Base-by-base conservation (phyloP, 2,888 invertebrate species). In the Hirtodrosophila cameraria region DNA sequence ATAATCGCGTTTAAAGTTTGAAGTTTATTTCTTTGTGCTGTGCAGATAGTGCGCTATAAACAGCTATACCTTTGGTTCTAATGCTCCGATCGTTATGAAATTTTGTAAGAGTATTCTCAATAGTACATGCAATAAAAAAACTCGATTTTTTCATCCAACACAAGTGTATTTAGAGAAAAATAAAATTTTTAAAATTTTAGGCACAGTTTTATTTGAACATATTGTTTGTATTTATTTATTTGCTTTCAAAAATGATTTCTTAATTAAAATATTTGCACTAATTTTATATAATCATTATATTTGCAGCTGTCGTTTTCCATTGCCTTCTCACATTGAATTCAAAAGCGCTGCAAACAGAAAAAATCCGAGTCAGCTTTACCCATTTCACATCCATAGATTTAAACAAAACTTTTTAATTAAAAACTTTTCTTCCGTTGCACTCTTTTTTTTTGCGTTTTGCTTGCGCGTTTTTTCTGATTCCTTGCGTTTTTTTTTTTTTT, bases 391-490 rank as follows among this genome's bases (percentile, higher is more conserved):
- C 50, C 74, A 77, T 63, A 73, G 81, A 80, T 80, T 80, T 74
- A 55, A 79, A 71, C 68, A 66, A 80, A 80, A 84, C 74, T 80
- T 80, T 80, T 80, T 77, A 80, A 80, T 80, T 80, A 81, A 80
- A 79, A 80, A 81, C 78, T 81, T 84, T 80, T 83, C 68, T 60
- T 50, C 15, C 45, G 53, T 42, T 53, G 41, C 52, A 53, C n/a
- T 52, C 33, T 39, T 45, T 60, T 59, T 49, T 33, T 36, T 23
- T 48, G 53, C 53, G 57, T 54, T 72, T 73, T 65, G 36, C 57
- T 38, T 53, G 20, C 46, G 55, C 53, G 54, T 62, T 52, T 53
- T 39, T 30, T 18, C 23, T 13, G 16, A 13, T 28, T 23, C 28
- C 39, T 41, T 35, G 3, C 8, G 4, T 39, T 50, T 50, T 50